Percentiles rank a stretch among this genome's conserved stretches.
Evolutionary conservation across 2,113 vertebrate genomes (phyloP).

Genomic region (Chamaetylas fuelleborni): DNA sequence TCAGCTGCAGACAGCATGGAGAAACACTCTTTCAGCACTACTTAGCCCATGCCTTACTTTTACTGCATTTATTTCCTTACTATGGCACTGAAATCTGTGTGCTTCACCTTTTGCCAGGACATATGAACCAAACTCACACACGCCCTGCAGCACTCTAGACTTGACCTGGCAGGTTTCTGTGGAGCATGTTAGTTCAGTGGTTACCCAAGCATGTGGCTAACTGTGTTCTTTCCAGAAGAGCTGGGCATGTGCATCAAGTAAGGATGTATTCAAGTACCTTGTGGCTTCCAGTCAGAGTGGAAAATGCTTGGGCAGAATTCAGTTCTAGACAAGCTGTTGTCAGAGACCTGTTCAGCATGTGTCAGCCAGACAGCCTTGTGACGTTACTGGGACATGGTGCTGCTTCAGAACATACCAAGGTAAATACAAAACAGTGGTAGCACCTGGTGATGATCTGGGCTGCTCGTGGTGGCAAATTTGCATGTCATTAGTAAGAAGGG

Average conservation of each 20-base stretch:
- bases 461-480: background rate
- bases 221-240: background rate
- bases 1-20: background rate
- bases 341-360: background rate
- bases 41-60: background rate
- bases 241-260: background rate
- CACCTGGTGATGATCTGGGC: background rate
- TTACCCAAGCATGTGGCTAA: background rate
- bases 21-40: background rate
- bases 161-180: constrained; percentile 22
- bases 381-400: background rate
- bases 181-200: background rate
- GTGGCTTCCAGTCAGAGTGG: background rate
- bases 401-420: background rate
- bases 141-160: background rate
- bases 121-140: background rate
- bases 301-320: background rate
- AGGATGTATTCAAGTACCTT: background rate
- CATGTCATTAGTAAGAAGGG: background rate
- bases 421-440: background rate
- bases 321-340: background rate
- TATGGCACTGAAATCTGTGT: background rate
- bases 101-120: background rate
- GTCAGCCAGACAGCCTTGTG: background rate
- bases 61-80: background rate